Evolutionary conservation across 2,888 invertebrate species (phyloP), one percentile per base, ranked within the genome.

Genomic region (Ephialtes manifestator): DNA sequence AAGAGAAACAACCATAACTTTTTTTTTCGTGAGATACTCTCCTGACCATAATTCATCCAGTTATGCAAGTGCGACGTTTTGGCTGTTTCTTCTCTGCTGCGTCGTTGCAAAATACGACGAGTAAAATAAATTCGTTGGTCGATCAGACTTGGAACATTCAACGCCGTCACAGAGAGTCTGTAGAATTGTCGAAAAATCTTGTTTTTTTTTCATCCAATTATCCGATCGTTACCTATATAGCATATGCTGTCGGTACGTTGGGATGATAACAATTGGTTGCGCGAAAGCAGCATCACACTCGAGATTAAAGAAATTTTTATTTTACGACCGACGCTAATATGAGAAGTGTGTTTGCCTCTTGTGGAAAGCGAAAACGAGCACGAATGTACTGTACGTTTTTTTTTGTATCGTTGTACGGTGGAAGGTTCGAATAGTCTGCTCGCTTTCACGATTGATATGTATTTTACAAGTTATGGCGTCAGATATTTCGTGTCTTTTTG

Each of bases 261-360:
- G 8, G 35, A 60, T 35, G 78, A 78, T 78, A 60, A 78, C 70
- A 63, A 78, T 70, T 48, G 78, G 31, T 60, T 48, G 39, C 10
- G 13, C 46, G 46, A 78, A 68, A 67, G 48, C 48, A 51, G 24
- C 58, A 2, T n/a, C 39, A 31, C 31, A 35, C n/a, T 15, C 4
- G 70, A 60, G 39, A 60, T 78, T 70, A 8, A 43, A 48, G 13
- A 60, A 46, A 70, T 60, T 60, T 78, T 24, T 78, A 51, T 78
- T 78, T 78, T 78, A 70, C 51, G 60, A 78, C 60, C 60, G 55
- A 13, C 15, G 35, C 78, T 48, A 58, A 58, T 43, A 13, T 63
- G 58, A 20, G 31, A 13, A 31, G 13, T 18, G 31, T 39, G 28
- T 31, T 20, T 39, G 72, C 11, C 31, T 7, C 11, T 71, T 53